Base-by-base conservation (phyloP, 2,888 invertebrate genomes). In the Exephanes ischioxanthus region DNA sequence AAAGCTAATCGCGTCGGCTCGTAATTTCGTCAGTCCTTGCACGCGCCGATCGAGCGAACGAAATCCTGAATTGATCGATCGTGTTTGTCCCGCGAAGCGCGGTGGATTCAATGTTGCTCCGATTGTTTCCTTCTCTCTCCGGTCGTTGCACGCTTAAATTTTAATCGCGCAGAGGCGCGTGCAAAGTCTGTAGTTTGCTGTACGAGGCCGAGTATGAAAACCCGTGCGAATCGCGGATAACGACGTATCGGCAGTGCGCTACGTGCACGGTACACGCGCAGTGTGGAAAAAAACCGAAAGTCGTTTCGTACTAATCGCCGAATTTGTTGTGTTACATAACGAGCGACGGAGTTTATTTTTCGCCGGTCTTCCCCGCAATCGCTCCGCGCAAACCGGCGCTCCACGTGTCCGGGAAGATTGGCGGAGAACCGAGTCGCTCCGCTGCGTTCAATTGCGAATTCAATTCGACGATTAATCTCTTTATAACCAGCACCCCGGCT, bases 391-490 rank as follows among this genome's bases (percentile, higher is more conserved):
- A 63, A 33, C 7, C 58, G 16, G 5, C 33, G 30, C 22, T 16
- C 33, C 16, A 30, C 14, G 33, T 14, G 33, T 16, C 7, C 30
- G 16, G 16, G 30, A 16, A 7, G 63, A 63, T 63, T 63, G 63
- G 16, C 33, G 30, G 30, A n/a, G 26, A 63, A 63, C 33, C 30
- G 26, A 61, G 26, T 61, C 55, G 19, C 55, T 55, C 55, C 9
- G 11, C 41, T 41, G 53, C 26, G 66, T 53, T 37, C n/a, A 41
- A 55, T 83, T 78, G 79, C 41, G 41, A 79, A 83, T 63, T 58
- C 51, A 22, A 58, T 70, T 41, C 70, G 41, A 33, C n/a, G 70
- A 80, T 79, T 75, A 81, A 75, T 51, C 68, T 80, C 61, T 75
- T 61, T 22, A 80, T 80, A 68, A 75, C 37, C 48, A 48, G 58